These are phyloP conservation scores for Zeuzera pyrina DNA, from an alignment of 2,888 invertebrate species.

Conservation along the genomic window DNA sequence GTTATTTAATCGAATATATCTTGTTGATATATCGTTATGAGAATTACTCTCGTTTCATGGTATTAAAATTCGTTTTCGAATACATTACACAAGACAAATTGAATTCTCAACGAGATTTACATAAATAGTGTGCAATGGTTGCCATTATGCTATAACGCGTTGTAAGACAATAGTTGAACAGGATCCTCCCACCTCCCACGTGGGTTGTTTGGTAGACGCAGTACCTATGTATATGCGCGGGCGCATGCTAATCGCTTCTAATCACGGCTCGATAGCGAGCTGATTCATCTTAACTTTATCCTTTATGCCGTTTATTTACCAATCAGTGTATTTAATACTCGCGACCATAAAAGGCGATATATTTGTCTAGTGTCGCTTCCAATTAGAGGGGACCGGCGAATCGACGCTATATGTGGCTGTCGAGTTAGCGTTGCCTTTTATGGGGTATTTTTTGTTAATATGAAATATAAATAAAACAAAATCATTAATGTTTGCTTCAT, in stretches of 20 bases:
- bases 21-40: too few species aligned
- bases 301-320: conserved; percentile 64
- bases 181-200: conserved; percentile 65
- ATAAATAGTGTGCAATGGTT: conserved; percentile 67
- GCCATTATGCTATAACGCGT: conserved; percentile 61
- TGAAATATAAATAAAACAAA: conserved; percentile 54
- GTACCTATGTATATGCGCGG: conserved; percentile 22
- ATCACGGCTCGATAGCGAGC: conserved; percentile 63
- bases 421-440: conserved; percentile 51
- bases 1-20: too few species aligned
- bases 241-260: conserved; percentile 67
- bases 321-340: conserved; percentile 60
- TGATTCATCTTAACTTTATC: conserved; percentile 60
- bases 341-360: conserved; percentile 65
- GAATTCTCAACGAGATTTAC: conserved; percentile 65
- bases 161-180: conserved; percentile 60
- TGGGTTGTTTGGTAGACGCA: conserved; percentile 23
- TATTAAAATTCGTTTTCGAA: conserved; percentile 50
- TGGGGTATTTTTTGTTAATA: conserved; percentile 58
- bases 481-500: conserved; percentile 62
- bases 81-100: conserved; percentile 61
- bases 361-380: conserved; percentile 66
- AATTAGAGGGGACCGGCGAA: conserved; percentile 63
- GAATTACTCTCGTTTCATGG: too few species aligned
- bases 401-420: conserved; percentile 64